Evolutionary conservation across 2,797 vertebrate genomes (phyloP).

Genomic region (Falco columbarius): DNA sequence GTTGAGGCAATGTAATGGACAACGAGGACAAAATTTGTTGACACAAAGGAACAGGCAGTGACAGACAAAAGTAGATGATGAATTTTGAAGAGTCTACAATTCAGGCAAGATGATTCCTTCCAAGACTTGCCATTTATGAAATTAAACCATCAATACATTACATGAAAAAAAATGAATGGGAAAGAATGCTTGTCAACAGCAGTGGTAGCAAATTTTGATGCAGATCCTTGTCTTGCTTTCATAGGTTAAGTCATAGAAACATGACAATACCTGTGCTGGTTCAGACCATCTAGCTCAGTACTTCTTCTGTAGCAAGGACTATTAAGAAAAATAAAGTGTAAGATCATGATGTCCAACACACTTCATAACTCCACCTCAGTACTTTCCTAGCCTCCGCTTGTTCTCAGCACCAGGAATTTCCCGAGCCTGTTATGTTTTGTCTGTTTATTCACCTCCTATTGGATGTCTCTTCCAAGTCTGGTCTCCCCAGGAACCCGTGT

Average conservation of each 20-base stretch:
- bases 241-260: not conserved
- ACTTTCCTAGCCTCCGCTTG: not conserved
- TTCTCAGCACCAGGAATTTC: not conserved
- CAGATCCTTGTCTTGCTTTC: not conserved
- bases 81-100: not conserved
- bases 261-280: not conserved
- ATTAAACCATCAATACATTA: not conserved
- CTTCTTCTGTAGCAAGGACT: not conserved
- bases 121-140: not conserved
- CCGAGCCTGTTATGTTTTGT: not conserved
- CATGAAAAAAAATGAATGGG: not conserved
- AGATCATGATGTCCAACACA: not conserved
- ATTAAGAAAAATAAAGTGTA: not conserved
- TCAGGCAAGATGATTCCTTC: not conserved
- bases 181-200: not conserved
- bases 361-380: not conserved
- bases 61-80: not conserved
- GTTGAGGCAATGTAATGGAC: not conserved
- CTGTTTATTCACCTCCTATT: not conserved
- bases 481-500: rapidly evolving
- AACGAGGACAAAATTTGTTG: not conserved
- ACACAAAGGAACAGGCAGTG: not conserved
- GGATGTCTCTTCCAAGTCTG: not conserved
- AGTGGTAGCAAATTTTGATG: not conserved
- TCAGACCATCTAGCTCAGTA: not conserved